A percentile compares a stretch with the other conserved stretches of the same genome.
These are phyloP conservation scores for Zalophus californianus DNA, from an alignment of 2,797 vertebrate species.

Conservation along the genomic window DNA sequence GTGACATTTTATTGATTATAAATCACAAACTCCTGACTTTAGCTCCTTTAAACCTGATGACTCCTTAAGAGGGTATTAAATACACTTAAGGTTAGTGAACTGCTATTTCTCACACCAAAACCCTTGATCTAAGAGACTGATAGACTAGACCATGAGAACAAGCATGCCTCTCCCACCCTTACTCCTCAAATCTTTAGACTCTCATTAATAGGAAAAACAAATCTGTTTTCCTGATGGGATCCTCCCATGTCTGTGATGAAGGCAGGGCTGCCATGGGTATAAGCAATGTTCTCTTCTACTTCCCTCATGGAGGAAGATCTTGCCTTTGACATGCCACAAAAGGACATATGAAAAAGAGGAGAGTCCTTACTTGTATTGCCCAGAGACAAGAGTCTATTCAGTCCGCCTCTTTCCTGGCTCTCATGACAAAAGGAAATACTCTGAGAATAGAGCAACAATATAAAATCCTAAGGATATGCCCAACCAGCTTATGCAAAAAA, in stretches of 20 bases:
- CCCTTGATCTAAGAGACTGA: neutral
- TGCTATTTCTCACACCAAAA: neutral
- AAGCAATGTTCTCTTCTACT: neutral
- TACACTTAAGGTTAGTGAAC: neutral
- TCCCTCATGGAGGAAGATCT: neutral
- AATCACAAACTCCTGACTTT: neutral
- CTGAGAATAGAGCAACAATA: neutral
- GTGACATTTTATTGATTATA: neutral
- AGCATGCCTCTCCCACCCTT: neutral
- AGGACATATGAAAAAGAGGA: neutral
- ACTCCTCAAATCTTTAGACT: neutral
- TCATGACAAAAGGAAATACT: neutral
- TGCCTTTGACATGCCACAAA: neutral
- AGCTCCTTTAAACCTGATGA: neutral
- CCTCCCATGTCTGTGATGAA: neutral
- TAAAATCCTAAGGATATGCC: neutral
- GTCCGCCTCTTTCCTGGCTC: neutral
- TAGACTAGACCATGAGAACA: neutral
- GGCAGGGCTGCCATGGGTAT: rapidly evolving
- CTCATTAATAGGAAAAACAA: neutral
- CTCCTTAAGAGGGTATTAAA: neutral
- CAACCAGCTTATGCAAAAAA: neutral
- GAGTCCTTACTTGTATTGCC: neutral
- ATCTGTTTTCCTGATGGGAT: neutral
- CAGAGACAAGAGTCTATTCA: neutral